These are phyloP conservation scores for Coregonus clupeaformis DNA, from an alignment of 2,113 vertebrate species.

Conservation along the genomic window DNA sequence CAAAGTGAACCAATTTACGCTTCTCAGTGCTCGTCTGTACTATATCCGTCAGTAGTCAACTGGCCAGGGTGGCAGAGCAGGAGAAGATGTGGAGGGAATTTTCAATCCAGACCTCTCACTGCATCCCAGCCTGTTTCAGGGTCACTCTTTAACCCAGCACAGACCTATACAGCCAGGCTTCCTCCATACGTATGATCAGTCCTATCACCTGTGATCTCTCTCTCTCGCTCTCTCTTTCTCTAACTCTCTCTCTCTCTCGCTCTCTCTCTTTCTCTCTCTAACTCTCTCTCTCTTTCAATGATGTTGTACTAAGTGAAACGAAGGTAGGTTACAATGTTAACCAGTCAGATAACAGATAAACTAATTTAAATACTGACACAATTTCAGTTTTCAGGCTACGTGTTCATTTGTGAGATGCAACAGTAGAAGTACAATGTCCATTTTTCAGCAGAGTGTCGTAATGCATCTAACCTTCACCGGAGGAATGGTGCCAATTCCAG, in stretches of 20 bases:
- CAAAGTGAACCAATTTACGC: conserved; percentile 61
- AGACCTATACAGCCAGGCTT: conserved; percentile 15
- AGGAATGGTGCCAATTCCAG: conserved; percentile 34
- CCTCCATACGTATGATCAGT: too few relatives aligned
- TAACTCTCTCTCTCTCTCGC: too few relatives aligned
- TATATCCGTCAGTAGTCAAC: conserved; percentile 39
- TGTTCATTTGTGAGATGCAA: too few relatives aligned
- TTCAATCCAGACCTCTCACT: conserved; percentile 28
- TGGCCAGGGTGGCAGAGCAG: conserved; percentile 35
- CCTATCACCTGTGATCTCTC: not conserved
- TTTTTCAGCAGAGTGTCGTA: conserved; percentile 3
- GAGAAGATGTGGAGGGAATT: conserved; percentile 42
- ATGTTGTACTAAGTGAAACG: not conserved
- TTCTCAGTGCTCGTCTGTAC: conserved; percentile 24
- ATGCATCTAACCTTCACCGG: conserved; percentile 41
- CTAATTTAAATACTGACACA: too few relatives aligned
- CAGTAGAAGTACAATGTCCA: too few relatives aligned
- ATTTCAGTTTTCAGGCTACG: too few relatives aligned
- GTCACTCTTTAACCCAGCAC: conserved; percentile 39
- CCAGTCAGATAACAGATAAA: too few relatives aligned
- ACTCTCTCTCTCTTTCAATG: not conserved
- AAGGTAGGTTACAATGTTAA: too few relatives aligned
- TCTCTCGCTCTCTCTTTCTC: not conserved
- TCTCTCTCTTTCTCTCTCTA: too few relatives aligned
- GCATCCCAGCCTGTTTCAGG: conserved; percentile 13